Base-by-base conservation (phyloP, 2,797 vertebrate genomes). In the Pachyuromys duprasi region DNA sequence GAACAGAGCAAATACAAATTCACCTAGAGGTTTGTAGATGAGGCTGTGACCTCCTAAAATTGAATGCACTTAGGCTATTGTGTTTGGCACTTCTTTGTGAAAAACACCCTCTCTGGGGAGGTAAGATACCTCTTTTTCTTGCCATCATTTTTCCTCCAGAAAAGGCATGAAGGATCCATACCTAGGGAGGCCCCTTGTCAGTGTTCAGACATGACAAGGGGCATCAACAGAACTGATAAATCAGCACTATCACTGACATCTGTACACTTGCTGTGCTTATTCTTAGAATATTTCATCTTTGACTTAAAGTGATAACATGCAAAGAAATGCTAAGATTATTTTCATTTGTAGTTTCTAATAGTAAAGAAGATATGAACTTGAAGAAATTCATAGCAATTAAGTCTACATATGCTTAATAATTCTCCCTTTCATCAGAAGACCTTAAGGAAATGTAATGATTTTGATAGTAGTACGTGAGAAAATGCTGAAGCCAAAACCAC, bases 371-470 rank as follows among this genome's bases (percentile, higher is more conserved):
- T 24, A 81, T 39, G 65, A 42, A 74, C 65, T 55, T 82, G 57
- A 94, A 96, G 55, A 91, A 93, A 93, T 36, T n/a, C 18, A 36
- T 31, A 82, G n/a, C 67, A 36, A 86, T 7, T 53, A 82, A 62
- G 60, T 63, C 89, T 79, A 89, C 2, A 78, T 8, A 67, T 3
- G 39, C 17, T 55, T 90, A 80, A 76, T 31, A 91, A 94, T 89
- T 81, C 14, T 33, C 39, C 18, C 22, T 80, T 79, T 79, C 36
- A 63, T 63, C 26, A 83, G 17, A 82, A 42, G 62, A 79, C n/a
- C 78, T 93, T 62, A 91, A 65, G 45, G 28, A 70, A 39, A 22
- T 45, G 14, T 26, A 65, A 93, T 7, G 45, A 6, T 78, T 53
- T 31, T 14, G 63, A 36, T 26, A 89, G n/a, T 28, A 78, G 63